Evolutionary conservation across 1,140 invertebrate species (phyloP).

Genomic region (Pseudomyrmex dendroicus): DNA sequence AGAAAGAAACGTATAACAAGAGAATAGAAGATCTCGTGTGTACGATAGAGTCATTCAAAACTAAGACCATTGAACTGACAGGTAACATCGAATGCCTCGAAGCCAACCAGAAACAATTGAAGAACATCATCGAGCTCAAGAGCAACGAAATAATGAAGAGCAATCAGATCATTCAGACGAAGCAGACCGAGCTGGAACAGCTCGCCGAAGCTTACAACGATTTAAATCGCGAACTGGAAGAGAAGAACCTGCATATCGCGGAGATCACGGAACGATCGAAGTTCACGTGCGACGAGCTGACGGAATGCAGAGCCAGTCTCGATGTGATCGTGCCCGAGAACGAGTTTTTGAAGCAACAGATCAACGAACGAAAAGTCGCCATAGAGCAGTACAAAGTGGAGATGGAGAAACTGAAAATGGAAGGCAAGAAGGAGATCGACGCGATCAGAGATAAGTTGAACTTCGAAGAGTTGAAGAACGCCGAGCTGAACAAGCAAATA

Average conservation of each 20-base stretch:
- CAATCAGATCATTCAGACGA: slow-evolving; percentile 57
- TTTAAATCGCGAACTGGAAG: slow-evolving; percentile 65
- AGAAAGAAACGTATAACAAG: slow-evolving; percentile 67
- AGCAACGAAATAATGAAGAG: slow-evolving; percentile 68
- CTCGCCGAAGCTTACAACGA: slow-evolving; percentile 68
- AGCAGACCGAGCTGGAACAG: slow-evolving; percentile 67
- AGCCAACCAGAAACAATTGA: slow-evolving; percentile 73
- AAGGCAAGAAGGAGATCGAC: slow-evolving; percentile 64
- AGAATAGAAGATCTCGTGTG: slow-evolving; percentile 69
- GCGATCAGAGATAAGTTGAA: slow-evolving; percentile 72
- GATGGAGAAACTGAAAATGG: slow-evolving; percentile 69
- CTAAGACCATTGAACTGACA: slow-evolving; percentile 73
- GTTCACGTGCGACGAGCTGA: slow-evolving; percentile 78
- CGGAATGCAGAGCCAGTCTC: slow-evolving; percentile 79
- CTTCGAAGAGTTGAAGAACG: slow-evolving; percentile 67
- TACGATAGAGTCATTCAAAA: slow-evolving; percentile 69
- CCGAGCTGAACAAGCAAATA: slow-evolving; percentile 73
- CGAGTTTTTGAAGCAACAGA: slow-evolving; percentile 75
- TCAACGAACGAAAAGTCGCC: slow-evolving; percentile 62
- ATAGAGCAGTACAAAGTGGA: slow-evolving; percentile 77
- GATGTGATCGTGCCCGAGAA: slow-evolving; percentile 78
- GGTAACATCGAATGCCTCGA: slow-evolving; percentile 74
- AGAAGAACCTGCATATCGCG: slow-evolving; percentile 70
- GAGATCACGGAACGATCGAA: slow-evolving; percentile 77
- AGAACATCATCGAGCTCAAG: slow-evolving; percentile 75